Evolutionary conservation across 2,888 invertebrate species (phyloP).

Genomic region (Agapostemon virescens): DNA sequence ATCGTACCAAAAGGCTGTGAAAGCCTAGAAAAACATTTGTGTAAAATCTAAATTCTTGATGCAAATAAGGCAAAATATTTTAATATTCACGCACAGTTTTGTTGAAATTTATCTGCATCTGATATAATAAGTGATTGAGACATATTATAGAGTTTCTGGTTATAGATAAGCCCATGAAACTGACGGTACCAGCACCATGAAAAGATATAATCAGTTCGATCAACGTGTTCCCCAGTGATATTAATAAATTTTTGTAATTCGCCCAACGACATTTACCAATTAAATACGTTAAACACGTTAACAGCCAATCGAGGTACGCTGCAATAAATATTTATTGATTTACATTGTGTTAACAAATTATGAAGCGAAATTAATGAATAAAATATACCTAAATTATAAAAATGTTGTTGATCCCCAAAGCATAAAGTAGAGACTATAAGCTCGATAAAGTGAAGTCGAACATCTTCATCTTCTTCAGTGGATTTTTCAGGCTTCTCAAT

Average conservation of each 20-base stretch:
- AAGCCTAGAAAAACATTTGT: conserved; percentile 60
- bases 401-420: conserved; percentile 82
- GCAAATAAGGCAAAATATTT: not conserved
- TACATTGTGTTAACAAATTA: not conserved
- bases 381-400: conserved; percentile 82
- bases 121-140: conserved; percentile 82
- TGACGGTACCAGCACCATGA: conserved; percentile 81
- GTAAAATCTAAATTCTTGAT: not conserved
- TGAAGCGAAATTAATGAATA: not conserved
- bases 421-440: conserved; percentile 81
- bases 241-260: conserved; percentile 76
- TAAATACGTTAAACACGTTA: conserved; percentile 81
- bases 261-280: conserved; percentile 81
- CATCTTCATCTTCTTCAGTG: conserved; percentile 58
- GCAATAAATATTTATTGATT: conserved; percentile 55
- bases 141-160: conserved; percentile 82
- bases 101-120: conserved; percentile 80
- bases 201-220: conserved; percentile 82
- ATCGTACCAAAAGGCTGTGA: conserved; percentile 75
- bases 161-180: conserved; percentile 83
- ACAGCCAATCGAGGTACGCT: conserved; percentile 82
- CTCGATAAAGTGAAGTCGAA: conserved; percentile 81
- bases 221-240: conserved; percentile 79
- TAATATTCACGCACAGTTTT: conserved; percentile 75
- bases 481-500: conserved; percentile 61